phyloP scores from a whole-genome alignment of 2,888 invertebrate genomes.

The Drosophila acutilabella region DNA sequence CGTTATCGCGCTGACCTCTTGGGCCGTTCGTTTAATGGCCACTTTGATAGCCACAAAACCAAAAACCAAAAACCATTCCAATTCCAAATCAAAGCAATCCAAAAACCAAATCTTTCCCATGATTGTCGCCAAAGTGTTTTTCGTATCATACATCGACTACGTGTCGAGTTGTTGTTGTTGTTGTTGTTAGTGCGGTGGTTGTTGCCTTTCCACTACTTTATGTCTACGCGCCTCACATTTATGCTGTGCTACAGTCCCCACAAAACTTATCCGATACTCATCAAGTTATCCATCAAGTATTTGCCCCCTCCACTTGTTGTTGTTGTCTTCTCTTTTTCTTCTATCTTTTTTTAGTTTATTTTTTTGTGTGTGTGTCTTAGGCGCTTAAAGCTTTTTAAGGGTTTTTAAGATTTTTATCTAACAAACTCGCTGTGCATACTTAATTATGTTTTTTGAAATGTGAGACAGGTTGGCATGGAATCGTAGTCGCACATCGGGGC shows the following conservation, averaged over 20 bases:
- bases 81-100: slow-evolving; percentile 40
- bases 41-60: slow-evolving; percentile 52
- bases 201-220: slow-evolving; percentile 65
- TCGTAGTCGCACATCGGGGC: slow-evolving; percentile 34
- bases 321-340: slow-evolving; percentile 4
- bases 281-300: slow-evolving; percentile 73
- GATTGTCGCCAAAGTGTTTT: slow-evolving; percentile 81
- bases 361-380: slow-evolving; percentile 54
- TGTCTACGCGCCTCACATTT: slow-evolving; percentile 60
- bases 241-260: slow-evolving; percentile 63
- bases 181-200: slow-evolving; percentile 30
- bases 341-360: slow-evolving; percentile 18
- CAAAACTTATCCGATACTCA: slow-evolving; percentile 65
- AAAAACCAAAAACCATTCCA: slow-evolving; percentile 35
- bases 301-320: slow-evolving; percentile 55
- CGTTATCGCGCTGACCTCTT: slow-evolving; percentile 78
- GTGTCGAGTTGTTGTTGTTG: slow-evolving; percentile 54
- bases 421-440: slow-evolving; percentile 81
- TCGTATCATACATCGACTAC: slow-evolving; percentile 78
- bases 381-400: slow-evolving; percentile 81
- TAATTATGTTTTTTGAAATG: slow-evolving; percentile 81
- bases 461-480: slow-evolving; percentile 78
- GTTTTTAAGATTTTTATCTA: slow-evolving; percentile 80
- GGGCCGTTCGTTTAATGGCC: slow-evolving; percentile 70
- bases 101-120: slow-evolving; percentile 72